Evolutionary conservation across 2,888 invertebrate genomes (phyloP), one percentile per base, ranked within the genome.

Genomic region (Eristalinus aeneus): DNA sequence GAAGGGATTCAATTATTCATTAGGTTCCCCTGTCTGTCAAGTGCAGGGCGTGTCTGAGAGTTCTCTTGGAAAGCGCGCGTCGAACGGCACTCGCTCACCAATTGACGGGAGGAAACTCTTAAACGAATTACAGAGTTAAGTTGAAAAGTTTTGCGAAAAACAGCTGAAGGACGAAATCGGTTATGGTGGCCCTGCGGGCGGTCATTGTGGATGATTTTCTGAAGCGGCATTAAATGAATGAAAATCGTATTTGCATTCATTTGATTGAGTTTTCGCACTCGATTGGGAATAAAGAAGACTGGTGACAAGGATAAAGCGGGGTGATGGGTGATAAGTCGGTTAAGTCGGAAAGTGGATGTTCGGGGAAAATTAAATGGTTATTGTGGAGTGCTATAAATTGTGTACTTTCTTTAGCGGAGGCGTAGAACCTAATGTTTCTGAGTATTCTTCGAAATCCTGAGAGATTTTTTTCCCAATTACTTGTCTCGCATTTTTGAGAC

Each of bases 191-290:
- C 1, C n/a, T 39, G 39, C n/a, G 39, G 46, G 46, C 46, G 16
- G 46, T 16, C 46, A 16, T 8, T 8, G 5, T 46, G 6, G n/a
- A 8, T 8, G n/a, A 5, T 27, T 27, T 3, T 27, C 16, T 16
- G 16, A n/a, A 46, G 46, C n/a, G n/a, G 39, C n/a, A 12, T 12
- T 39, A 46, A 46, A 46, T 46, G 16, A 68, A 84, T 83, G 58
- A 60, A 67, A 63, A 77, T 82, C 72, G 46, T 72, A 73, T 76
- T 56, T 68, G 71, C 74, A 67, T 75, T 72, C 71, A 64, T 84
- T 84, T 79, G 65, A 84, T 79, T 84, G 75, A 75, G 79, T 79
- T 84, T 84, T 71, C 79, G 68, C 79, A 79, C 65, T 8, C 9
- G n/a, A 6, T 23, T 9, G 23, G n/a, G n/a, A n/a, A n/a, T n/a